These are phyloP conservation scores for Calliphora vomitoria DNA, from an alignment of 2,888 invertebrate species.

Conservation along the genomic window DNA sequence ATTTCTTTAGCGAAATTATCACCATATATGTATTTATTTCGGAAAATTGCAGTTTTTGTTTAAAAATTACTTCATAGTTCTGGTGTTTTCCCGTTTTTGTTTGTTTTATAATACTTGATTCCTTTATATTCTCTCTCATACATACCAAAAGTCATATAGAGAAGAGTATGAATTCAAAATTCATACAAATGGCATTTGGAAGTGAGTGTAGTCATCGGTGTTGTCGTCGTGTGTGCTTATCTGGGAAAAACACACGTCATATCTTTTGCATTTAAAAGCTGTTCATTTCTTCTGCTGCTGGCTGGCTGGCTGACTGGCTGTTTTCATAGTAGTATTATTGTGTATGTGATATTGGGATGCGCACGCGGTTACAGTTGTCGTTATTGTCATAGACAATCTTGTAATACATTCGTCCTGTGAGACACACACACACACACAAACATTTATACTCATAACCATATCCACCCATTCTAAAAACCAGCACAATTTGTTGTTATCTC, in stretches of 20 bases:
- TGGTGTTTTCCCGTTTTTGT: constrained; percentile 19
- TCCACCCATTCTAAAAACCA: not conserved
- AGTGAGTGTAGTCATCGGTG: constrained; percentile 48
- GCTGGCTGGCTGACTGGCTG: not conserved
- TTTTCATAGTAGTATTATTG: constrained; percentile 43
- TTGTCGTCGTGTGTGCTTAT: constrained; percentile 61
- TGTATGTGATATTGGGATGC: constrained; percentile 53
- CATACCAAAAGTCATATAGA: constrained; percentile 45
- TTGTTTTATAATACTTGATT: constrained; percentile 49
- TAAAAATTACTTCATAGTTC: constrained; percentile 13
- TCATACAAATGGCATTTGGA: constrained; percentile 68
- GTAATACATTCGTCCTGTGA: constrained; percentile 26
- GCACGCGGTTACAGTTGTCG: constrained; percentile 69
- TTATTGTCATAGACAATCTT: constrained; percentile 47
- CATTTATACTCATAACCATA: no score
- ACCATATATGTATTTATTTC: no score
- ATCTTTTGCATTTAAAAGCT: constrained; percentile 73
- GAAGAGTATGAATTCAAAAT: constrained; percentile 57
- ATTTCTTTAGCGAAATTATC: no score
- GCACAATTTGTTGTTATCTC: constrained; percentile 48
- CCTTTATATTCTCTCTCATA: constrained; percentile 41
- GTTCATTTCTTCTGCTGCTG: constrained; percentile 43
- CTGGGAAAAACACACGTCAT: constrained; percentile 72
- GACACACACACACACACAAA: not conserved
- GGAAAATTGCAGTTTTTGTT: no score